phyloP scores from a whole-genome alignment of 92 coral and sea anemone species.

The Porites divaricata region DNA sequence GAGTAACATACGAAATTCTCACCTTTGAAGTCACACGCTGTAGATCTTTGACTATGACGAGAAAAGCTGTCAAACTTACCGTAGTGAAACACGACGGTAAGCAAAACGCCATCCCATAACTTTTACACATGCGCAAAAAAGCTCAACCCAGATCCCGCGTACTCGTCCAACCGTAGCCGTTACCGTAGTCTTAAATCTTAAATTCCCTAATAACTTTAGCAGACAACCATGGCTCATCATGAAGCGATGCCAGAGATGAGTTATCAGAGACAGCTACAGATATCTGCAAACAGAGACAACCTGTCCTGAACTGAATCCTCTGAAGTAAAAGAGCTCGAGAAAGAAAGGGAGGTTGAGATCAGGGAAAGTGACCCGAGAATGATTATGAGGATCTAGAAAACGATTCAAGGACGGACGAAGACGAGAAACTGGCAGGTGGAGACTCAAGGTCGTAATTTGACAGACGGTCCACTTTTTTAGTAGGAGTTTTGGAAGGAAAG shows the following conservation, averaged over 20 bases:
- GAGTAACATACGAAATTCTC: too few species aligned
- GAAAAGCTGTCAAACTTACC: too few species aligned
- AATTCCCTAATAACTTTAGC: slow-evolving; percentile 6
- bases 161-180: too few species aligned
- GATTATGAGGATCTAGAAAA: slow-evolving; percentile 26
- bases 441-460: slow-evolving; percentile 13
- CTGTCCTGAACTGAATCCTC: background rate
- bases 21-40: too few species aligned
- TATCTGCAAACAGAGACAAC: slow-evolving; percentile 16
- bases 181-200: too few species aligned
- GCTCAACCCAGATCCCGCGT: too few species aligned
- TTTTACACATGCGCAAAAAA: too few species aligned
- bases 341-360: background rate
- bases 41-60: too few species aligned
- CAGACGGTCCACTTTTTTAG: slow-evolving; percentile 40
- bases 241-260: slow-evolving; percentile 37
- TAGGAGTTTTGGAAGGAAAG: slow-evolving; percentile 41
- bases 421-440: slow-evolving; percentile 4
- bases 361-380: slow-evolving; percentile 1
- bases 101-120: too few species aligned
- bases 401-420: slow-evolving; percentile 45
- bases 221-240: slow-evolving; percentile 37
- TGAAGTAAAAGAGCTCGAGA: background rate
- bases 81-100: too few species aligned
- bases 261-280: too few species aligned